Evolutionary conservation across 1,140 invertebrate species (phyloP).

Genomic region (Dinoponera quadriceps): DNA sequence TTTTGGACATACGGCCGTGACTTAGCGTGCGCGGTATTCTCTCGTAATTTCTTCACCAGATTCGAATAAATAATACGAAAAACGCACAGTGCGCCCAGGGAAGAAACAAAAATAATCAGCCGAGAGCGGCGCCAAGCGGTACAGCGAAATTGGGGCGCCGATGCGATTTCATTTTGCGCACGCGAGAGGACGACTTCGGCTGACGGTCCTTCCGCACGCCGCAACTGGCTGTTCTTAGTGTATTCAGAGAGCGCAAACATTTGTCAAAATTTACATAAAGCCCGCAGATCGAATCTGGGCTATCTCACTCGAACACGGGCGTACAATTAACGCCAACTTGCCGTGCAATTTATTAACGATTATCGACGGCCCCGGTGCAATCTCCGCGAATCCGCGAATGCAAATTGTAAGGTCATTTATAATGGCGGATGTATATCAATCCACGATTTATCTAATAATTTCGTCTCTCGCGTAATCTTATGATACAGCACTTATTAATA

Average conservation of each 20-base stretch:
- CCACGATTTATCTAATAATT: slow-evolving; percentile 8
- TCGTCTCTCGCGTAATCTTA: neutral
- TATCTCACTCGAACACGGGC: no score
- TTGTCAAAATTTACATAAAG: slow-evolving; percentile 13
- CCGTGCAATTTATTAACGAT: neutral
- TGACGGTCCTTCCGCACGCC: no score
- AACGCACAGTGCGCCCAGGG: neutral
- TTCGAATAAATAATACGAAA: neutral
- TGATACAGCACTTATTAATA: neutral
- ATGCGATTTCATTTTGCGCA: no score
- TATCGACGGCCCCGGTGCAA: neutral
- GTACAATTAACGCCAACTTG: slow-evolving; percentile 8
- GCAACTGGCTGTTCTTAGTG: neutral
- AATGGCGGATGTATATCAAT: neutral
- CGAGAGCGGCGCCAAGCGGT: no score
- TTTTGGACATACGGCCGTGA: neutral
- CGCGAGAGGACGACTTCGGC: no score
- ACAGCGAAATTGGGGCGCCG: no score
- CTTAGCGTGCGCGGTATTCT: neutral
- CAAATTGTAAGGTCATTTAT: neutral
- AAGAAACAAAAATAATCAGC: no score
- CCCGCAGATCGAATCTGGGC: neutral
- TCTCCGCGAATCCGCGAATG: neutral
- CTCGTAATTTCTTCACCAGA: neutral
- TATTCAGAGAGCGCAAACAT: neutral